Conservation (phyloP, 2,113 vertebrate genomes). For the Passer domesticus region DNA sequence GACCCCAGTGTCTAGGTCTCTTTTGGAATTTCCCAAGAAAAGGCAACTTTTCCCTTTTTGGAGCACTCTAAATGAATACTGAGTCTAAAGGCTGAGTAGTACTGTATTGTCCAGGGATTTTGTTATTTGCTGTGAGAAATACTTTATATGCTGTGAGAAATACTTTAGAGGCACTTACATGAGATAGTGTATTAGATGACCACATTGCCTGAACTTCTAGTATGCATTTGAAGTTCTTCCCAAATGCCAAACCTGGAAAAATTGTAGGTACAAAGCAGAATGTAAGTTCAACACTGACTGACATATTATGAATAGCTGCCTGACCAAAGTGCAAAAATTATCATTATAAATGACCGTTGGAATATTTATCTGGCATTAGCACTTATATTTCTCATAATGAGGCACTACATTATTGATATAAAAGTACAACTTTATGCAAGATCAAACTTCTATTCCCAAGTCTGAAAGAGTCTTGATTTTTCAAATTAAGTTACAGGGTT, state of each 20-base stretch:
- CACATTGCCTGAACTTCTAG: background rate
- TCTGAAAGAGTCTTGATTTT: conserved; percentile 22
- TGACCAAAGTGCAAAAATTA: background rate
- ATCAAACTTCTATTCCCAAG: background rate
- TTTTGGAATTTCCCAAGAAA: background rate
- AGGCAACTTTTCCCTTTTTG: background rate
- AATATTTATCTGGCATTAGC: conserved; percentile 4
- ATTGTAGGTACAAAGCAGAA: background rate
- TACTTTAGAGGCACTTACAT: background rate
- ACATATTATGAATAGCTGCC: background rate
- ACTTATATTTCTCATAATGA: background rate
- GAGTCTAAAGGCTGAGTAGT: background rate
- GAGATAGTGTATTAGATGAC: background rate
- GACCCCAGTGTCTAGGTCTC: background rate
- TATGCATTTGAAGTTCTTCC: background rate
- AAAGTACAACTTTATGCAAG: background rate
- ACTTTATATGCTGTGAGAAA: background rate
- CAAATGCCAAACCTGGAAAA: background rate
- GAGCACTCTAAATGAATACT: background rate
- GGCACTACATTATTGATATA: background rate
- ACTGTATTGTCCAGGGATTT: background rate
- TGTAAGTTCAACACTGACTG: background rate
- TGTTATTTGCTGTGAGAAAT: background rate
- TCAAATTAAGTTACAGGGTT: conserved; percentile 4
- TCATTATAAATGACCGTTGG: background rate